Evolutionary conservation across 2,113 vertebrate genomes (phyloP), one percentile per base, ranked within the genome.

Genomic region (Apteryx mantelli): DNA sequence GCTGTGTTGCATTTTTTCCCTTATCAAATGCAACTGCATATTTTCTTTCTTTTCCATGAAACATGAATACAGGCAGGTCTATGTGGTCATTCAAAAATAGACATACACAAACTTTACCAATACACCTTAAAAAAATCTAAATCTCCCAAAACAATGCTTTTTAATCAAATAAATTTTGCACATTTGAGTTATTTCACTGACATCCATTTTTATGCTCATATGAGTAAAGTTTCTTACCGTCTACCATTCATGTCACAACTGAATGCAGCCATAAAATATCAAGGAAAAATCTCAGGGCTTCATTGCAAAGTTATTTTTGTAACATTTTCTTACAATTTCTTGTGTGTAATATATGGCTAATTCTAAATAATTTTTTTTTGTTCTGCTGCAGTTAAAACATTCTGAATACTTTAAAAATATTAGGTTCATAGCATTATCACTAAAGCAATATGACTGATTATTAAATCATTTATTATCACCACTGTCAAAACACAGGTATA

Each of bases 21-120:
- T 92, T 71, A 70, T 70, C 56, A 79, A 85, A 82, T 82, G 95
- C 93, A 95, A 95, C 42, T 93, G 76, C 53, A 28, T 85, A 94
- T 90, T 96, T 98, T 15, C 86, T 76, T 83, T 74, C 58, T 48
- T 85, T 40, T 82, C 73, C 80, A 40, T 22, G 63, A 96, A 95
- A 90, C 64, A 65, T 42, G 56, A 79, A 60, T 82, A 25, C 44
- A 73, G 52, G 20, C 34, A 76, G 74, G 21, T 63, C 20, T 60
- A 55, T 4, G 5, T 32, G 40, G 30, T 64, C 36, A 95, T 78
- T 84, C 84, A 88, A 95, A 94, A 86, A 60, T 0, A 68, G 52
- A 73, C n/a, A 28, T 75, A 69, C 52, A 74, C 40, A 13, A 32
- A 42, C 11, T 7, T 74, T 81, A 40, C 32, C 69, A 88, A 64